Evolutionary conservation across 2,888 invertebrate species (phyloP).

Genomic region (Pyrrhosoma nymphula): DNA sequence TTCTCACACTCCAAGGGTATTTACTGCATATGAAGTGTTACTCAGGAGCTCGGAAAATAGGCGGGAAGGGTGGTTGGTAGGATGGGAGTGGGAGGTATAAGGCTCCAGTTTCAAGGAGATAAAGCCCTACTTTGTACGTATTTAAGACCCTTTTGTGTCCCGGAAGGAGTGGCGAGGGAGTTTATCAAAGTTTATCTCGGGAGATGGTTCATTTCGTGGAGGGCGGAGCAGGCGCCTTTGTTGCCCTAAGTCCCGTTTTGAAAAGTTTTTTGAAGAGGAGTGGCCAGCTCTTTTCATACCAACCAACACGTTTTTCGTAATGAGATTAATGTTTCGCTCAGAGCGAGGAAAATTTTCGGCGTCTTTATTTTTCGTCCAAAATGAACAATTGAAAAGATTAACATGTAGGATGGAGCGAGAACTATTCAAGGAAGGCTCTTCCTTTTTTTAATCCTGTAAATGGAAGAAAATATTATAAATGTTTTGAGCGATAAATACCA

Average conservation of each 20-base stretch:
- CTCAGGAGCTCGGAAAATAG: background rate
- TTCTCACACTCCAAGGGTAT: background rate
- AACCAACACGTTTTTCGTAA: conserved; percentile 31
- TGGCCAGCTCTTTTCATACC: conserved; percentile 1
- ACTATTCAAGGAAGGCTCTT: background rate
- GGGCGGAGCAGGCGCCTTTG: conserved; percentile 24
- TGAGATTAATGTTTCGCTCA: conserved; percentile 19
- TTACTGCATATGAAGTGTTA: conserved; percentile 26
- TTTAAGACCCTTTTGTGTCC: conserved; percentile 41
- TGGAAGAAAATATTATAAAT: background rate
- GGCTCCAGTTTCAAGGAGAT: conserved; percentile 2
- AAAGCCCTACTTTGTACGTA: conserved; percentile 16
- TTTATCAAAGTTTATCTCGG: conserved; percentile 59
- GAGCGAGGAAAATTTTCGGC: background rate
- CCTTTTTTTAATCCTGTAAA: background rate
- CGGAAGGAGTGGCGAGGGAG: conserved; percentile 42
- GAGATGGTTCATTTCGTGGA: conserved; percentile 14
- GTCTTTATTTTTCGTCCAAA: background rate
- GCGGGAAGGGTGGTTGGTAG: background rate
- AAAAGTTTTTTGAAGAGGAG: conserved; percentile 6
- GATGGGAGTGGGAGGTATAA: background rate
- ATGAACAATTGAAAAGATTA: background rate
- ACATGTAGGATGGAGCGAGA: background rate
- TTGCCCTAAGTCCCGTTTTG: background rate
- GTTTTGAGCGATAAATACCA: background rate